Base-by-base conservation (phyloP, 2,113 vertebrate species). In the Connochaetes taurinus region DNA sequence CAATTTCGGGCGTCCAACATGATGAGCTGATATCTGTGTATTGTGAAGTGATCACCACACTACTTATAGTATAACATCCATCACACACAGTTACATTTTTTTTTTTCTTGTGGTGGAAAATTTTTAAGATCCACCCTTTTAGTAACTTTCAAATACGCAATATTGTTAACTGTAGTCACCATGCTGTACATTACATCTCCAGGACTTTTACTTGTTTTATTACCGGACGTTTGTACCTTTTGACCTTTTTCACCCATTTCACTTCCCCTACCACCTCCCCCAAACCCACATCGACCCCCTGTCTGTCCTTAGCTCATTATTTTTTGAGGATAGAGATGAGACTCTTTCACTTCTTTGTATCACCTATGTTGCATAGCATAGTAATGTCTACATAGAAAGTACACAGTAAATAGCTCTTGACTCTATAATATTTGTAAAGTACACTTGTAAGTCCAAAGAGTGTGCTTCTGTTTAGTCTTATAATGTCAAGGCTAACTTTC, bases 1-100 rank as follows among this genome's bases (percentile, higher is more conserved):
- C 14, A 17, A 0, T 47, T 90, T 90, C 21, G 5, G 6, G 21
- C 0, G 6, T n/a, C 15, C 31, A 36, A 17, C 31, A 6, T 36
- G 45, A 21, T 60, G 55, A 19, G 27, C 47, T 23, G 11, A 1
- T 60, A 5, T 14, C 12, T 50, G 55, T 29, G 2, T 60, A 19
- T 12, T 27, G 21, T 6, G 53, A 80, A 80, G 15, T 19, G 74
- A n/a, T 78, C 40, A 2, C 76, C 55, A 58, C 15, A 5, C 16
- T 80, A 8, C n/a, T 33, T 80, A 43, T 47, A 60, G 6, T 0
- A 52, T 29, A 29, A 45, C 31, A 13, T 50, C 15, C 33, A 45
- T 91, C 1, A 4, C 21, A 50, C 21, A n/a, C 29, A 27, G 40
- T 45, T 23, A 80, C 55, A 36, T 7, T 53, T 60, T 67, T n/a